Percentiles rank a stretch among this genome's conserved stretches.
phyloP scores from a whole-genome alignment of 2,888 invertebrate species.

The Meandrusa payeni region DNA sequence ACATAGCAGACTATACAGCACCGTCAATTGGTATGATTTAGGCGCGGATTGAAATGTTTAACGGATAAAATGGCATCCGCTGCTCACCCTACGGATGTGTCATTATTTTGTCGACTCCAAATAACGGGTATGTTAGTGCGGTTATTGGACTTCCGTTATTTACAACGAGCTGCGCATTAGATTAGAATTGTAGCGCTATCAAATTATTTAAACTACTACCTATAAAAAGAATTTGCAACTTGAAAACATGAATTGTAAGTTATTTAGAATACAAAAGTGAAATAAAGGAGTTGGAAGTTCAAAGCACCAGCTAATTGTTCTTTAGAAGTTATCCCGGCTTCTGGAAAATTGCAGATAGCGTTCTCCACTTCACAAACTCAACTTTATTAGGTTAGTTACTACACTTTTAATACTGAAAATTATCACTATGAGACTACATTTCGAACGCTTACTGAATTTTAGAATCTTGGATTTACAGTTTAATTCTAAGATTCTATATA shows the following conservation, averaged over 20 bases:
- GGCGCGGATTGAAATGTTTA: slow-evolving; percentile 7
- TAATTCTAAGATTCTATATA: too few relatives aligned
- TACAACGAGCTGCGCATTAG: too few relatives aligned
- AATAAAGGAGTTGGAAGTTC: slow-evolving; percentile 3
- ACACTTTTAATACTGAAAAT: slow-evolving; percentile 6
- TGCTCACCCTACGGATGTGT: slow-evolving; percentile 17
- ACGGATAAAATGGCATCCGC: slow-evolving; percentile 11
- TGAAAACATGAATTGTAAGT: neutral
- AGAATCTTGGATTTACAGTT: too few relatives aligned
- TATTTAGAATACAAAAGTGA: slow-evolving; percentile 6
- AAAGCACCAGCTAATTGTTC: slow-evolving; percentile 12
- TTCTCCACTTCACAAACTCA: slow-evolving; percentile 12
- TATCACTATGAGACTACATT: too few relatives aligned
- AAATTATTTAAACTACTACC: too few relatives aligned
- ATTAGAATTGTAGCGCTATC: too few relatives aligned
- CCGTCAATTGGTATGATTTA: slow-evolving; percentile 12
- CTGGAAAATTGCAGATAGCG: slow-evolving; percentile 18
- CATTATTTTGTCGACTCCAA: slow-evolving; percentile 15
- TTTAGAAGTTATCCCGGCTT: slow-evolving; percentile 5
- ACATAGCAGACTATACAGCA: too few relatives aligned
- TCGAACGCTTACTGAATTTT: too few relatives aligned
- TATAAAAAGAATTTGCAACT: too few relatives aligned
- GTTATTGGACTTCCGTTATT: slow-evolving; percentile 5
- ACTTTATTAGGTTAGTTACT: slow-evolving; percentile 10
- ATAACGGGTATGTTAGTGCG: neutral